Evolutionary conservation across 2,888 invertebrate species (phyloP), one percentile per base, ranked within the genome.

Genomic region (Spilosoma lubricipeda): DNA sequence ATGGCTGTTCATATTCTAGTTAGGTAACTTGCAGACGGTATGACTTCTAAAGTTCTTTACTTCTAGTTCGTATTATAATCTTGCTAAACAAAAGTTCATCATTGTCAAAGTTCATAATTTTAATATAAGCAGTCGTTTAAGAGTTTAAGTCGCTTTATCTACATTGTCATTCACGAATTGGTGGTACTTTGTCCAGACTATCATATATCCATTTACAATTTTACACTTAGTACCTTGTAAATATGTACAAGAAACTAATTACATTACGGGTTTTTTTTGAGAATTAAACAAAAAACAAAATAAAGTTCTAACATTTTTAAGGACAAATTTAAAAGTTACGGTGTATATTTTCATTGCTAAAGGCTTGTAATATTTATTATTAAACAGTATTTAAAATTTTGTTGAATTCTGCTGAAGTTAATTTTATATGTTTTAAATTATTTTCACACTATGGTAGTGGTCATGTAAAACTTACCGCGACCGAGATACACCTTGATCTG

Each of bases 401-500:
- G 48, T 7, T 20, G 20, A 48, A 23, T 56, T 20, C 8, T 52
- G 52, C 20, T 52, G 27, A 59, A 27, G 13, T 59, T 63, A 18
- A 0, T 30, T 18, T 63, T 2, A 7, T 30, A 27, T 18, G 18
- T 30, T 63, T 15, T 5, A 59, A 63, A 63, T 30, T 30, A 63
- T 30, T 48, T 27, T 68, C 23, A 9, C 1, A 48, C 52, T 59
- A 71, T 84, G 52, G 83, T 84, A 80, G 75, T 70, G 80, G 81
- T 74, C 67, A 63, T 66, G 73, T 81, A 78, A 81, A 86, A 85
- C 80, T 86, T 78, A 77, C 80, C 78, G 79, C 80, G 85, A 85
- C 85, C 84, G 82, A 80, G 82, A 85, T 89, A 87, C 85, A 86
- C 88, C 86, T 90, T 86, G 87, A 86, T 85, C 81, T 80, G 70